Percentiles rank a stretch among this genome's conserved stretches.
phyloP scores from a whole-genome alignment of 2,113 vertebrate genomes.

The Dendropsophus ebraccatus region DNA sequence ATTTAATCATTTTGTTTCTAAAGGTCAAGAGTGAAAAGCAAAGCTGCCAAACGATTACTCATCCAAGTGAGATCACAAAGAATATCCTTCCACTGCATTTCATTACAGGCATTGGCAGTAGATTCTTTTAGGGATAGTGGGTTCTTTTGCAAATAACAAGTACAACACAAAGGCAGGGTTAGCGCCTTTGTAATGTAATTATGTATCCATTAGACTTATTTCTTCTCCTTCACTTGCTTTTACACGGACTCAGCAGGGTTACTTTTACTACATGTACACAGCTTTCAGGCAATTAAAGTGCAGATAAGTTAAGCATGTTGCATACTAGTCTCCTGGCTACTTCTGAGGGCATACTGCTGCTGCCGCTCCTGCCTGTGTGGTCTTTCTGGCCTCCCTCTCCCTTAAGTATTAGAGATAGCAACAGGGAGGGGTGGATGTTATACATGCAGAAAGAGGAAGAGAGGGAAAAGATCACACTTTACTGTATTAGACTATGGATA shows the following conservation, averaged over 20 bases:
- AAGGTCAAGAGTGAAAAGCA: conserved; percentile 9
- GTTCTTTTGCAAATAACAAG: not conserved
- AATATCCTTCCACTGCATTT: not conserved
- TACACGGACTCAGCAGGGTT: not conserved
- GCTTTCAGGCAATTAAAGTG: too few species aligned
- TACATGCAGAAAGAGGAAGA: too few species aligned
- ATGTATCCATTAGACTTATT: not conserved
- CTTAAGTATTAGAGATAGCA: too few species aligned
- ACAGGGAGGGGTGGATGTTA: too few species aligned
- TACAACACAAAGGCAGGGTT: not conserved
- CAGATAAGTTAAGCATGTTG: too few species aligned
- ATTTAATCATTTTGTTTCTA: conserved; percentile 3
- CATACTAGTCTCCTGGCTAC: too few species aligned
- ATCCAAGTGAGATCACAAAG: not conserved
- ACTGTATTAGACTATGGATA: too few species aligned
- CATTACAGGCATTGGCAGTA: not conserved
- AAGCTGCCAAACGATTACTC: conserved; percentile 6
- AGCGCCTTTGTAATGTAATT: not conserved
- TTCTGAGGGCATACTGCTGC: too few species aligned
- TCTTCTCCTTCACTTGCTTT: not conserved
- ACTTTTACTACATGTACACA: too few species aligned
- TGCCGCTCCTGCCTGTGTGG: too few species aligned
- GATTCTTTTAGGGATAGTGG: not conserved
- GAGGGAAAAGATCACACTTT: too few species aligned
- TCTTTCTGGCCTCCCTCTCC: too few species aligned